Evolutionary conservation across 2,888 invertebrate genomes (phyloP), one percentile per base, ranked within the genome.

Genomic region (Saturnia japonica): DNA sequence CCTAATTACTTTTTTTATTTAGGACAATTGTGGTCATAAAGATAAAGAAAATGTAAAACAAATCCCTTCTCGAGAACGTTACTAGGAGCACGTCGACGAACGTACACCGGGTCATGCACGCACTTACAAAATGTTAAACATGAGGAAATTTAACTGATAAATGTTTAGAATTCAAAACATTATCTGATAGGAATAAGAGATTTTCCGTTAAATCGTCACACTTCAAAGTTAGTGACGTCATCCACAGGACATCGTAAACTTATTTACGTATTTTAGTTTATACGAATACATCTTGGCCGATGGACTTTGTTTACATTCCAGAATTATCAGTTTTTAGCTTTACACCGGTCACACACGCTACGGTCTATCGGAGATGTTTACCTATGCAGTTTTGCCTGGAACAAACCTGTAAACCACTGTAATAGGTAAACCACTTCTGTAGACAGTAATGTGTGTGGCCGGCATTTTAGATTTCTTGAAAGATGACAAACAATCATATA

Each of bases 201-300:
- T 66, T 69, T 66, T 66, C 51, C n/a, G 34, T 22, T 9, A 45
- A 14, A 28, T 47, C 40, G 69, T 69, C 11, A 60, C 42, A 34
- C 11, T 28, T 47, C 64, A 40, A 64, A 34, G 64, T 69, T 51
- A 47, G 22, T 69, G 64, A 69, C 69, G 69, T 66, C 28, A 40
- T 3, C 45, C 6, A 7, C 28, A 62, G 68, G 28, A 25, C 57
- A 57, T 28, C 25, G 57, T 60, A 28, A 60, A 60, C 6, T 28
- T 6, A 60, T 22, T 54, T 22, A 22, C 54, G 54, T 54, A n/a
- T n/a, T n/a, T n/a, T n/a, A n/a, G n/a, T n/a, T n/a, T n/a, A n/a
- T n/a, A n/a, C n/a, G n/a, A n/a, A n/a, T n/a, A 54, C 22, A 54
- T 54, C n/a, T 28, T 28, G 57, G 28, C 3, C 9, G 0, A 60